These are phyloP conservation scores for Drosophila nebulosa DNA, from an alignment of 1,140 invertebrate genomes.

Conservation along the genomic window DNA sequence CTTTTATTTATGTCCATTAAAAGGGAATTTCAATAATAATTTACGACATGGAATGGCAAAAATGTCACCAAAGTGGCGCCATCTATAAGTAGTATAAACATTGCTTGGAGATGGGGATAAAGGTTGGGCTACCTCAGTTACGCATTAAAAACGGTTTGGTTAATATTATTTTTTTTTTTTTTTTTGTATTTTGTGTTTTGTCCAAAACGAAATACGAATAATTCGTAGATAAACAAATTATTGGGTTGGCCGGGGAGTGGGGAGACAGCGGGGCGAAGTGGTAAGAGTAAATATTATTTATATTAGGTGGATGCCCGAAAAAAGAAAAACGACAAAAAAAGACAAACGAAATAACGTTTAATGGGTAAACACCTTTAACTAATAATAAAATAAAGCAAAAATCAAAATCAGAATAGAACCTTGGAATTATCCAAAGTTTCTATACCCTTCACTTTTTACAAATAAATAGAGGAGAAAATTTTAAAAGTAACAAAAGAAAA, in stretches of 20 bases:
- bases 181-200: conserved; percentile 24
- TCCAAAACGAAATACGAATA: conserved; percentile 35
- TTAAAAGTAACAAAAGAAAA: no score
- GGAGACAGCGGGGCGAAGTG: neutral
- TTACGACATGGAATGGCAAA: conserved; percentile 35
- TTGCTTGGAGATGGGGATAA: neutral
- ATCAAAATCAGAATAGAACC: neutral
- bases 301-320: neutral
- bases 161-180: conserved; percentile 27
- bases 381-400: conserved; percentile 50
- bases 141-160: conserved; percentile 40
- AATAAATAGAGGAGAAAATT: no score
- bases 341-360: neutral
- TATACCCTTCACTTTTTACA: neutral
- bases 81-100: conserved; percentile 32
- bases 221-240: conserved; percentile 41
- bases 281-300: neutral
- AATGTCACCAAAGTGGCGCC: conserved; percentile 52
- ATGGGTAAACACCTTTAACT: conserved; percentile 67
- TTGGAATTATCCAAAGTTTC: neutral
- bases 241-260: neutral
- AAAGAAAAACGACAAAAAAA: neutral
- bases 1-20: conserved; percentile 77
- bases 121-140: conserved; percentile 37
- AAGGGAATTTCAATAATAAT: conserved; percentile 76